Evolutionary conservation across 2,888 invertebrate genomes (phyloP).

Genomic region (Eilema sororculum): DNA sequence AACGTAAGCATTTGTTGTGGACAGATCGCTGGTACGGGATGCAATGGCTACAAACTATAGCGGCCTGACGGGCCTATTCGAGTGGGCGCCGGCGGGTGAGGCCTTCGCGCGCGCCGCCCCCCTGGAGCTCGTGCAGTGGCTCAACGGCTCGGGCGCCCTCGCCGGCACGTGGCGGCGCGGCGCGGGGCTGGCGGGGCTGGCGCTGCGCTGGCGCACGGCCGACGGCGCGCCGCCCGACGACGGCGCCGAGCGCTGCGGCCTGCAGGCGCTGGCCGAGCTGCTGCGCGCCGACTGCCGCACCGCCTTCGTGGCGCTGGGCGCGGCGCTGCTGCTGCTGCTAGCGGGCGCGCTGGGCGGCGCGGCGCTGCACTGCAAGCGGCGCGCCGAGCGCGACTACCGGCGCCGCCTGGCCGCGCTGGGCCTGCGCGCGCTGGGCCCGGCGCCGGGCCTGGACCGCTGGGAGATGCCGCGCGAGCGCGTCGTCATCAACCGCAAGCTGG

Average conservation of each 20-base stretch:
- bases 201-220: conserved; percentile 88
- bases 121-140: conserved; percentile 87
- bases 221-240: conserved; percentile 89
- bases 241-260: conserved; percentile 89
- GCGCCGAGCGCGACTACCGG: conserved; percentile 70
- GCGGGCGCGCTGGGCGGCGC: conserved; percentile 61
- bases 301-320: conserved; percentile 86
- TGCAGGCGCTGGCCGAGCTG: conserved; percentile 89
- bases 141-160: conserved; percentile 90
- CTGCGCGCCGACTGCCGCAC: conserved; percentile 91
- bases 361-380: conserved; percentile 67
- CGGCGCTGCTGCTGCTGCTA: conserved; percentile 59
- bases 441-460: conserved; percentile 91
- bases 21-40: conserved; percentile 62
- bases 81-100: conserved; percentile 57
- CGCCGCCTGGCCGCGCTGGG: conserved; percentile 69
- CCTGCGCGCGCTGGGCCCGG: conserved; percentile 66
- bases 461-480: conserved; percentile 94
- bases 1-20: background rate
- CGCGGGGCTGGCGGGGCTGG: conserved; percentile 89
- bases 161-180: conserved; percentile 83
- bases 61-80: conserved; percentile 72
- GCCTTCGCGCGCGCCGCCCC: conserved; percentile 30
- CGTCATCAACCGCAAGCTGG: conserved; percentile 94
- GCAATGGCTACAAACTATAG: conserved; percentile 54